Evolutionary conservation across 2,888 invertebrate genomes (phyloP).

Genomic region (Melanchra persicariae): DNA sequence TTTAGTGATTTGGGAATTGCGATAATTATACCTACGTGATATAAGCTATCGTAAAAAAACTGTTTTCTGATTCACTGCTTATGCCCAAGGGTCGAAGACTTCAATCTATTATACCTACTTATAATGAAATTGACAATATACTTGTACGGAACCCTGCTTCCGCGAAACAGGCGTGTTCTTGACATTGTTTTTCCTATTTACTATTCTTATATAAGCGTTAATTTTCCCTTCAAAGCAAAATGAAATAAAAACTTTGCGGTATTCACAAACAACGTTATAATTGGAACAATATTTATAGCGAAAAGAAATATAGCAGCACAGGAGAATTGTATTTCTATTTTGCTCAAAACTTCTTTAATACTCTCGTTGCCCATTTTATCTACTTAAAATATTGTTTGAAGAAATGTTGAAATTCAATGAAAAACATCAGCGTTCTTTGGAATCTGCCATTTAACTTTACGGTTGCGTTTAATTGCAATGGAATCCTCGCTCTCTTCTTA

Average conservation of each 20-base stretch:
- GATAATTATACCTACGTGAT: not conserved
- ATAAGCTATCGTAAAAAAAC: too few species aligned
- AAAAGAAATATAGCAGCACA: conserved; percentile 15
- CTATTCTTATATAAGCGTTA: not conserved
- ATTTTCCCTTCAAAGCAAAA: conserved; percentile 14
- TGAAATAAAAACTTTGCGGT: conserved; percentile 7
- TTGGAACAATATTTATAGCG: conserved; percentile 33
- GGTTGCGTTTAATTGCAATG: conserved; percentile 79
- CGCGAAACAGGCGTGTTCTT: not conserved
- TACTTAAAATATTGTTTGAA: conserved; percentile 38
- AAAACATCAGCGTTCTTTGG: conserved; percentile 58
- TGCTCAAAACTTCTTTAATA: conserved; percentile 21
- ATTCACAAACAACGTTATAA: conserved; percentile 37
- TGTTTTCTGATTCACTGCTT: too few species aligned
- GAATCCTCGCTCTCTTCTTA: conserved; percentile 75
- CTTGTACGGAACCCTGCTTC: not conserved
- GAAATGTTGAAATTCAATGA: conserved; percentile 52
- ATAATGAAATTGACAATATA: not conserved
- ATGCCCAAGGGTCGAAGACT: too few species aligned
- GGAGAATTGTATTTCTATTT: conserved; percentile 25
- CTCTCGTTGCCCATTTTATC: conserved; percentile 21
- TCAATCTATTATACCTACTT: not conserved
- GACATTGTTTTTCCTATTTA: conserved; percentile 1
- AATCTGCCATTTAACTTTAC: conserved; percentile 69
- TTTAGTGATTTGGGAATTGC: too few species aligned